Base-by-base conservation (phyloP, 2,113 vertebrate species). In the Leucosticte australis region DNA sequence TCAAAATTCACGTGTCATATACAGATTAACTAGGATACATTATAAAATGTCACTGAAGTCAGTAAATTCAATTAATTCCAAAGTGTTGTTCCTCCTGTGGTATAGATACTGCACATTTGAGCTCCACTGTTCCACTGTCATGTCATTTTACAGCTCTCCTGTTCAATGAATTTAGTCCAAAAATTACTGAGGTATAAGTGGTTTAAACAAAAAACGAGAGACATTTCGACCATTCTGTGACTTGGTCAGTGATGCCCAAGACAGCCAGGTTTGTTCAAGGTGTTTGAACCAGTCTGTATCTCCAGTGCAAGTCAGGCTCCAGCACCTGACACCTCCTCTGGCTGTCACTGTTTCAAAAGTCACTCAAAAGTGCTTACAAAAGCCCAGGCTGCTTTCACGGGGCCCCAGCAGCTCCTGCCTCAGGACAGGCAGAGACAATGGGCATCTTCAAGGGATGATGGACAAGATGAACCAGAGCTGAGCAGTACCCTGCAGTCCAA, bases 11-110 rank as follows among this genome's bases (percentile, higher is more conserved):
- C 27, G 55, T 56, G 23, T 41, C 60, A 7, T 27, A 83, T 21
- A 78, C 11, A 60, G 24, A 78, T 30, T 56, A 87, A 91, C 89
- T 94, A 87, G 28, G 49, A 26, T 33, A 82, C 30, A 67, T 71
- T 77, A 74, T 17, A 86, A 83, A 93, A 90, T 71, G 35, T 78
- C 73, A 94, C 39, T 53, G 52, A 94, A 84, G 30, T 87, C 39
- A 56, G 17, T 78, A 67, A 87, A 35, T 71, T 78, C 37, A 73
- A 77, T 77, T 80, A 74, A 93, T 55, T 77, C 33, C 21, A 80
- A 33, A 64, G 10, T 19, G 5, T 21, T 77, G 15, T 33, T 67
- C 30, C 30, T 89, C n/a, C 76, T 67, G 24, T 67, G 30, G 26
- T 22, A 49, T 2, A 88, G 15, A 56, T 42, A 55, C 8, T 0